Conservation (phyloP, 2,113 vertebrate species). For the Odocoileus virginianus region DNA sequence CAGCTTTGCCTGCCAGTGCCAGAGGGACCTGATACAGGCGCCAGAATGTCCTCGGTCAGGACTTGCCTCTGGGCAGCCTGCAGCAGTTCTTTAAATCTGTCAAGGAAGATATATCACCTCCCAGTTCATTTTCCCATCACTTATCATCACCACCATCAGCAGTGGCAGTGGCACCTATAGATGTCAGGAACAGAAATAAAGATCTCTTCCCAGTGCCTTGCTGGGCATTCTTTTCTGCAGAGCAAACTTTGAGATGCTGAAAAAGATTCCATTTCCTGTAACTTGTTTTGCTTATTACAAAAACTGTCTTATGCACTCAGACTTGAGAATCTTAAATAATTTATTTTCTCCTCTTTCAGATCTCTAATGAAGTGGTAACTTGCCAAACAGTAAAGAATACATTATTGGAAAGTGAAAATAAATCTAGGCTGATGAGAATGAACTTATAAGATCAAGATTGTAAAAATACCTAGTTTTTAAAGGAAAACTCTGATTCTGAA, state of each 20-base stretch:
- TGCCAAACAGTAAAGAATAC: neutral
- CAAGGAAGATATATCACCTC: neutral
- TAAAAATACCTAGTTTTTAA: neutral
- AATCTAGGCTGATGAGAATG: neutral
- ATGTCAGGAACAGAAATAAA: neutral
- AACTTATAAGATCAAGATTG: neutral
- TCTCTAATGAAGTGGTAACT: neutral
- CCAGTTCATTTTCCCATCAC: neutral
- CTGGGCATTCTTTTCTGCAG: neutral
- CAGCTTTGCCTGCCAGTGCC: neutral
- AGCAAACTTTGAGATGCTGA: neutral
- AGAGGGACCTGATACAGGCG: neutral
- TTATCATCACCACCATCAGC: neutral
- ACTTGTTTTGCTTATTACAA: slow-evolving; percentile 1
- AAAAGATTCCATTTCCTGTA: neutral
- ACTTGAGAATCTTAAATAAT: neutral
- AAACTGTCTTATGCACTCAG: neutral
- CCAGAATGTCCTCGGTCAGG: neutral
- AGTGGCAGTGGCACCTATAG: neutral
- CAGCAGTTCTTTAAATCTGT: neutral
- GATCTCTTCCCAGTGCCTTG: neutral
- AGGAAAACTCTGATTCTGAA: neutral
- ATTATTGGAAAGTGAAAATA: neutral
- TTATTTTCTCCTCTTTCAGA: neutral
- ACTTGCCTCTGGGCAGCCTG: neutral